Percentiles rank a stretch among this genome's conserved stretches.
Conservation (phyloP, 2,888 invertebrate genomes). For the Standfussiana lucernea region DNA sequence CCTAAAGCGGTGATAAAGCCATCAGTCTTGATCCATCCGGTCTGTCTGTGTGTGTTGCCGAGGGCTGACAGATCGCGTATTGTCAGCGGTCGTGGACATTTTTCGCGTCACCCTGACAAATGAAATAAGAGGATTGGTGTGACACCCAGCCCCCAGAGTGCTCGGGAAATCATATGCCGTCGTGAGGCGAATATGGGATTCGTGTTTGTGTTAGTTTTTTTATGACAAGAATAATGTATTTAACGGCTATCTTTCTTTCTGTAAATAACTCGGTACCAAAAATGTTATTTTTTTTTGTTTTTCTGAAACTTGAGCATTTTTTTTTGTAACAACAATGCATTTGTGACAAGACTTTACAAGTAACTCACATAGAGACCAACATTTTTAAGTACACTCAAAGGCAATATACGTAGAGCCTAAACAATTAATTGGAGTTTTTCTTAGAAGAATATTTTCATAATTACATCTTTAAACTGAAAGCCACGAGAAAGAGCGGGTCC, state of each 20-base stretch:
- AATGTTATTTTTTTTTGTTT: not conserved
- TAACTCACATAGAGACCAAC: no score
- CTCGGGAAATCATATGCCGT: slow-evolving; percentile 77
- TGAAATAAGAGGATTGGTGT: slow-evolving; percentile 87
- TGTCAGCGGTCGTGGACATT: slow-evolving; percentile 81
- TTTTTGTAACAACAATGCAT: not conserved
- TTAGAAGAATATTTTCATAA: slow-evolving; percentile 5
- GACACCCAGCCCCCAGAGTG: slow-evolving; percentile 76
- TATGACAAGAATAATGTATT: slow-evolving; percentile 37
- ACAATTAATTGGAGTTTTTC: not conserved
- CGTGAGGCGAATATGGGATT: slow-evolving; percentile 70
- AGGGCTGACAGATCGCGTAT: slow-evolving; percentile 81
- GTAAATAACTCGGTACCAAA: slow-evolving; percentile 9
- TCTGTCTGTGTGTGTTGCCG: slow-evolving; percentile 63
- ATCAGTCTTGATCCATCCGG: slow-evolving; percentile 78
- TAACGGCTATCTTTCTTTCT: slow-evolving; percentile 30
- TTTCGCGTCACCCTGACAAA: slow-evolving; percentile 82
- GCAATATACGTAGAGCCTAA: no score
- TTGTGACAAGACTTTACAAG: not conserved
- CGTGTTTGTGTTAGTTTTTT: slow-evolving; percentile 54
- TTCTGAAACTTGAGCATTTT: no score
- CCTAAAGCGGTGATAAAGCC: slow-evolving; percentile 71
- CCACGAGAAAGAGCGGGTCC: slow-evolving; percentile 3
- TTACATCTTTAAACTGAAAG: slow-evolving; percentile 22
- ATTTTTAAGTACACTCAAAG: not conserved